These are phyloP conservation scores for Coelinius sp. DNA, from an alignment of 2,888 invertebrate species.

Conservation along the genomic window DNA sequence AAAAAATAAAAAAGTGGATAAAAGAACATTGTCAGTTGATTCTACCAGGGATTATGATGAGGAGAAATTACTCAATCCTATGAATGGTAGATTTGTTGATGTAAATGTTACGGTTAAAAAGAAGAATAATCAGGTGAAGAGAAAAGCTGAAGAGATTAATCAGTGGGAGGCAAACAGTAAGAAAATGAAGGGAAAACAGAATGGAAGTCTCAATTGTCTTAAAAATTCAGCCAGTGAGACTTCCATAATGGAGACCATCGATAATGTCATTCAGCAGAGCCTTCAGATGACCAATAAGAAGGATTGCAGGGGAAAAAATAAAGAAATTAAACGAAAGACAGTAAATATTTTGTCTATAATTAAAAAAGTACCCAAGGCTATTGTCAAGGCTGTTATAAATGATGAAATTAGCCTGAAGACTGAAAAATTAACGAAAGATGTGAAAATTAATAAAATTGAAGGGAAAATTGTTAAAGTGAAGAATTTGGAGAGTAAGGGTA, in stretches of 20 bases:
- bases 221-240: conserved; percentile 57
- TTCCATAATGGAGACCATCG: conserved; percentile 67
- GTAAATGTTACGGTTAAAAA: conserved; percentile 39
- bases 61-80: conserved; percentile 14
- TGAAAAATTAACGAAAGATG: conserved; percentile 45
- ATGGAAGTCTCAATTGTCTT: conserved; percentile 48
- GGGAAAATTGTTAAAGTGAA: conserved; percentile 39
- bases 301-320: conserved; percentile 54
- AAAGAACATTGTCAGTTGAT: conserved; percentile 63
- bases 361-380: conserved; percentile 70
- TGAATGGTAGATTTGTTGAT: conserved; percentile 33
- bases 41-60: conserved; percentile 50
- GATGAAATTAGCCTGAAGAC: conserved; percentile 52
- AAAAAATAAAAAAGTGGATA: conserved; percentile 71
- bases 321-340: conserved; percentile 51
- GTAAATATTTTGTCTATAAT: conserved; percentile 53
- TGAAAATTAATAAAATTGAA: conserved; percentile 48
- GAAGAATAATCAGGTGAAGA: conserved; percentile 48
- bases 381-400: conserved; percentile 58
- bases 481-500: conserved; percentile 25
- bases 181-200: conserved; percentile 64
- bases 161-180: conserved; percentile 55
- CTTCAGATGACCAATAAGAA: conserved; percentile 64
- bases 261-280: conserved; percentile 65
- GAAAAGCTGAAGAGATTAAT: conserved; percentile 57